phyloP scores from a whole-genome alignment of 2,113 vertebrate species.

The Eublepharis macularius region DNA sequence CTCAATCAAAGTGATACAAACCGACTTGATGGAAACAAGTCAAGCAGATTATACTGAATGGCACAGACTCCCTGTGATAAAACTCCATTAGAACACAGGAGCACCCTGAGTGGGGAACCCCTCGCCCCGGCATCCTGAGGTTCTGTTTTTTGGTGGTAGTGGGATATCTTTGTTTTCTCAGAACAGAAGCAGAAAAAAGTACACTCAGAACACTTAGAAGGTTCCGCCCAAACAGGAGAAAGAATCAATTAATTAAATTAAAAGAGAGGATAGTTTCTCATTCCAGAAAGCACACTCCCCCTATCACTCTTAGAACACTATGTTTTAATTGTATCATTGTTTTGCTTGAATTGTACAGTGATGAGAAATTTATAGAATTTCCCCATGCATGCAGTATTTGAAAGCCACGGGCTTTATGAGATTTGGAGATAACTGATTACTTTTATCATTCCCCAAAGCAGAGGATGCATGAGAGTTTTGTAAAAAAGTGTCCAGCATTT shows the following conservation, averaged over 20 bases:
- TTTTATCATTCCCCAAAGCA: neutral
- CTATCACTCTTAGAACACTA: neutral
- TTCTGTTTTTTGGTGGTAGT: neutral
- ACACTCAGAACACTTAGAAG: neutral
- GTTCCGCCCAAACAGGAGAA: neutral
- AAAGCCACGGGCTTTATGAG: neutral
- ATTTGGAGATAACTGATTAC: neutral
- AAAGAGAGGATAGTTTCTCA: neutral
- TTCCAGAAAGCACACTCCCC: neutral
- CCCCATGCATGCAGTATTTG: neutral
- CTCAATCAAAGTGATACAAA: constrained; percentile 16
- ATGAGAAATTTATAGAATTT: neutral
- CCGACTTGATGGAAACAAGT: constrained; percentile 4
- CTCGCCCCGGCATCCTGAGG: neutral
- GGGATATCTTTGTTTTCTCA: neutral
- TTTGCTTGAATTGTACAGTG: neutral
- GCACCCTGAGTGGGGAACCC: neutral
- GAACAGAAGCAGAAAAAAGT: neutral
- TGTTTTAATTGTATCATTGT: neutral
- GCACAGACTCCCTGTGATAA: neutral
- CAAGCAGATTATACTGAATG: neutral
- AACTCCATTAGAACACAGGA: neutral
- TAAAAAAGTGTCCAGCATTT: too few species aligned
- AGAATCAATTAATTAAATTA: neutral
- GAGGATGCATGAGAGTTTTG: too few species aligned